These are phyloP conservation scores for Notolepis coatsorum DNA, from an alignment of 2,797 vertebrate genomes.

Conservation along the genomic window DNA sequence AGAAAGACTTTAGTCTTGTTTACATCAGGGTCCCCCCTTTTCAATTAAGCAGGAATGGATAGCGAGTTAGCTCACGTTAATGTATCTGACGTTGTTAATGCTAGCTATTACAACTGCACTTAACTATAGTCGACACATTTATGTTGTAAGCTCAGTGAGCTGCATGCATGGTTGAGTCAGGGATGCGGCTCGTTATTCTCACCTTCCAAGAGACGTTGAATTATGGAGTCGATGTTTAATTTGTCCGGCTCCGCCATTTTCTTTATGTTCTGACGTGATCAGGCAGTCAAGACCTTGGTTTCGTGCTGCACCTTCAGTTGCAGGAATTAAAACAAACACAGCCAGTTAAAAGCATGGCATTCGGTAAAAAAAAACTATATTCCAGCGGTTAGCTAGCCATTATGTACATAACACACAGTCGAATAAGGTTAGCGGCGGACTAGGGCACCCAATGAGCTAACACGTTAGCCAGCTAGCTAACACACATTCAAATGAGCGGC, in stretches of 20 bases:
- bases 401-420: background rate
- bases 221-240: constrained; percentile 90
- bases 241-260: constrained; percentile 91
- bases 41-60: no score
- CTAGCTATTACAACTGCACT: no score
- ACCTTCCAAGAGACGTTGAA: constrained; percentile 89
- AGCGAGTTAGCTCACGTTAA: no score
- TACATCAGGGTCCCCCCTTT: no score
- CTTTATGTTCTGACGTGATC: constrained; percentile 77
- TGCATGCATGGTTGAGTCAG: background rate
- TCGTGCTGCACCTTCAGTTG: constrained; percentile 56
- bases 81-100: no score
- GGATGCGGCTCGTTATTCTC: constrained; percentile 38
- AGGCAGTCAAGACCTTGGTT: constrained; percentile 68
- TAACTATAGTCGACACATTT: no score
- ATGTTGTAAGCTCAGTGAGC: no score
- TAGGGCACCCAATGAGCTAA: constrained; percentile 58
- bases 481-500: constrained; percentile 39
- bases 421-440: background rate
- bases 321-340: constrained; percentile 11
- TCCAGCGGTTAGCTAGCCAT: background rate
- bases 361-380: no score
- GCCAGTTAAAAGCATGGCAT: background rate
- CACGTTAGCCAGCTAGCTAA: constrained; percentile 56
- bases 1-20: no score